Conservation (phyloP, 2,797 vertebrate genomes). For the Todus mexicanus region DNA sequence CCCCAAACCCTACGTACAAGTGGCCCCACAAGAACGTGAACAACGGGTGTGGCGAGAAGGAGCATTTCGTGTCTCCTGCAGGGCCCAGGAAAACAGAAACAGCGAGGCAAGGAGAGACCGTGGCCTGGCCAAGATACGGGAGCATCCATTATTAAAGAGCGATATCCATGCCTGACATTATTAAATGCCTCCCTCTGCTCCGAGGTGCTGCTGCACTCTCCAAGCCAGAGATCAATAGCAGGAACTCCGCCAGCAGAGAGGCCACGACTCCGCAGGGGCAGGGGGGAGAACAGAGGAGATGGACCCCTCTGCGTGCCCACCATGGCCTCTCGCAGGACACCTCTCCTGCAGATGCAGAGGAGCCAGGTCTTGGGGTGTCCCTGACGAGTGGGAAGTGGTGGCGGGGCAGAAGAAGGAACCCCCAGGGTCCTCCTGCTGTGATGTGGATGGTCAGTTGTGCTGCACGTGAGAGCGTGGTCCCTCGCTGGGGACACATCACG, state of each 20-base stretch:
- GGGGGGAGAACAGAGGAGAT: not conserved
- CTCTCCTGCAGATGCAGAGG: not conserved
- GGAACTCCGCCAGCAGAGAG: not conserved
- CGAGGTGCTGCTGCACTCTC: not conserved
- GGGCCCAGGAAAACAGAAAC: not conserved
- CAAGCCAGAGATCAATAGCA: conserved; percentile 18
- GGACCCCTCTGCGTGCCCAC: not conserved
- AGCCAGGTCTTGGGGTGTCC: not conserved
- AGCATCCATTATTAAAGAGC: conserved; percentile 50
- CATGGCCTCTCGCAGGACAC: not conserved
- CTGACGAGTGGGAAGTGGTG: not conserved
- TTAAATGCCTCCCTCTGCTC: conserved; percentile 47
- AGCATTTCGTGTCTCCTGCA: not conserved
- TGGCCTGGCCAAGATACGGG: not conserved
- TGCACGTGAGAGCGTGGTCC: rapidly evolving
- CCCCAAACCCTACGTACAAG: not conserved
- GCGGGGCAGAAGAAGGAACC: not conserved
- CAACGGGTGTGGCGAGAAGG: not conserved
- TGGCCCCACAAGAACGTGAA: not conserved
- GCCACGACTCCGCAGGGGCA: not conserved
- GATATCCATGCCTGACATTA: not conserved
- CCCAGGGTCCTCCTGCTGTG: too few species aligned
- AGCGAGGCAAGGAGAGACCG: not conserved
- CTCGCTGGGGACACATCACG: not conserved
- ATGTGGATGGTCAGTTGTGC: not conserved